A percentile compares a stretch with the other conserved stretches of the same genome.
Conservation (phyloP, 2,797 vertebrate genomes). For the Falco biarmicus region DNA sequence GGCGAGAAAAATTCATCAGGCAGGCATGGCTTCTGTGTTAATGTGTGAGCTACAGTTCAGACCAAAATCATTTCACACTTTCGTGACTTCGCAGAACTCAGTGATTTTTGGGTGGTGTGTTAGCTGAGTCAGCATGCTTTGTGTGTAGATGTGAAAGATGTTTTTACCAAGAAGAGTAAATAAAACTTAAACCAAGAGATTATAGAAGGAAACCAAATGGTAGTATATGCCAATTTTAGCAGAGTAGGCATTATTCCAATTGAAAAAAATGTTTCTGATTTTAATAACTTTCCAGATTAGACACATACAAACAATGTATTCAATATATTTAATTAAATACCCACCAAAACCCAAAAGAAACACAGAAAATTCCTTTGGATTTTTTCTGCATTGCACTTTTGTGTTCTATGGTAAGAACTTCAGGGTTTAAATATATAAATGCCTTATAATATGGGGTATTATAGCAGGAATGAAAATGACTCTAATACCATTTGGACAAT, state of each 20-base stretch:
- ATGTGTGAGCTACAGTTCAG: neutral
- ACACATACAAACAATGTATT: neutral
- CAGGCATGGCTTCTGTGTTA: neutral
- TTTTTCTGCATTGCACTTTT: neutral
- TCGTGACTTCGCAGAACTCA: neutral
- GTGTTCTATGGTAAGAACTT: neutral
- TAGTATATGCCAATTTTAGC: neutral
- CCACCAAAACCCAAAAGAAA: neutral
- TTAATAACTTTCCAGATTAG: neutral
- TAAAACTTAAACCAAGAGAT: neutral
- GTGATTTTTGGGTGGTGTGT: neutral
- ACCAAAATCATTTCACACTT: neutral
- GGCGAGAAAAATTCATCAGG: neutral
- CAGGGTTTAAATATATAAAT: neutral
- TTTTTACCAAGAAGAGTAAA: neutral
- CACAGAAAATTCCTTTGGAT: neutral
- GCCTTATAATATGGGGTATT: neutral
- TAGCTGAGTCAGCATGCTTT: neutral
- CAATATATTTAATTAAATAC: neutral
- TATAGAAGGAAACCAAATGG: neutral
- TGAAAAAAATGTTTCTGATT: neutral
- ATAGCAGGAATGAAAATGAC: neutral
- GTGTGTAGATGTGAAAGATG: neutral
- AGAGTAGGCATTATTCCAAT: neutral
- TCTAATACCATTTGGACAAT: slow-evolving; percentile 2